Conservation (phyloP, 2,888 invertebrate genomes). For the Agrochola lychnidis region DNA sequence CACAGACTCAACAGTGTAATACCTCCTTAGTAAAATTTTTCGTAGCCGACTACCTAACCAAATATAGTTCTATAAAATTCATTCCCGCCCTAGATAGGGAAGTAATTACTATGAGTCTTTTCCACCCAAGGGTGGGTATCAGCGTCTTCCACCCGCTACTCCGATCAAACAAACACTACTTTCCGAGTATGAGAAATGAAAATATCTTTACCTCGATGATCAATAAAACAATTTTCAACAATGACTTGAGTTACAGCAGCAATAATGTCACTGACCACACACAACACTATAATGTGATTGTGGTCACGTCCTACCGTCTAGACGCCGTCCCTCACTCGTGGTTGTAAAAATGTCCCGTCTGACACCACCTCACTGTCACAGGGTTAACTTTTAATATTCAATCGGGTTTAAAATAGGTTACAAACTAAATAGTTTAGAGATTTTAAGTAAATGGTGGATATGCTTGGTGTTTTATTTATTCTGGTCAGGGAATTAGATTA, state of each 20-base stretch:
- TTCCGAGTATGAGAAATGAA: no score
- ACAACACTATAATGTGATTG: slow-evolving; percentile 63
- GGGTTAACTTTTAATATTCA: slow-evolving; percentile 48
- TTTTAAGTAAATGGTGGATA: slow-evolving; percentile 5
- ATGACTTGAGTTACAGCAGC: slow-evolving; percentile 14
- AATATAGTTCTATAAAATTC: no score
- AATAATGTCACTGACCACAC: slow-evolving; percentile 70
- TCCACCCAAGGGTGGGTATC: no score
- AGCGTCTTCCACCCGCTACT: no score
- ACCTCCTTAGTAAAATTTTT: no score
- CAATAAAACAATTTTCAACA: slow-evolving; percentile 18
- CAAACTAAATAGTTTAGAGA: slow-evolving; percentile 12
- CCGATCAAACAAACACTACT: no score
- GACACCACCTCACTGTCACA: slow-evolving; percentile 49
- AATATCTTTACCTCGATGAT: neutral
- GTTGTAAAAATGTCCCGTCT: slow-evolving; percentile 65
- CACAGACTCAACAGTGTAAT: no score
- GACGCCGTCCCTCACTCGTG: slow-evolving; percentile 58
- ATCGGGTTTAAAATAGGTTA: slow-evolving; percentile 46
- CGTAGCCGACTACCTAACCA: no score
- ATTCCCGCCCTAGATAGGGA: no score
- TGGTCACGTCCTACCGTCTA: slow-evolving; percentile 67
- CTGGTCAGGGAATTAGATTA: slow-evolving; percentile 15
- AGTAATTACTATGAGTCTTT: no score
- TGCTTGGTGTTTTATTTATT: slow-evolving; percentile 3